A percentile compares a stretch with the other conserved stretches of the same genome.
phyloP scores from a whole-genome alignment of 1,140 invertebrate species.

The Caenorhabditis remanei region DNA sequence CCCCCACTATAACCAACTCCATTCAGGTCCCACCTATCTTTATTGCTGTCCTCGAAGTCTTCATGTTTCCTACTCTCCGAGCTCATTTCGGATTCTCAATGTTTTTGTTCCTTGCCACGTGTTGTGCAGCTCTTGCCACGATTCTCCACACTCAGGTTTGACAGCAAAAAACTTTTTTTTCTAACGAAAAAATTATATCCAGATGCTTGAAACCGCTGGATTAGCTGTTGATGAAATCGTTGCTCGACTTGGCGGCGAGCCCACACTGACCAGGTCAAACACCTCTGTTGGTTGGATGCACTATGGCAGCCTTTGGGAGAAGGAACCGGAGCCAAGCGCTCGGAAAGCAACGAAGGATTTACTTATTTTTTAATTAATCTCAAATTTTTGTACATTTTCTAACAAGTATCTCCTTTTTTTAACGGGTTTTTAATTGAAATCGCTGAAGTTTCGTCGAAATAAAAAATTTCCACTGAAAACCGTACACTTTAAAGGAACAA shows the following conservation, averaged over 20 bases:
- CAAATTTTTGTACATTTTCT: neutral
- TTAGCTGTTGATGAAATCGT: conserved; percentile 17
- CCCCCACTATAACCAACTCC: neutral
- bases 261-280: neutral
- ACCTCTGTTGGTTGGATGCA: conserved; percentile 1
- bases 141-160: conserved; percentile 11
- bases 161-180: too few relatives aligned
- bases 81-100: conserved; percentile 41
- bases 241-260: neutral
- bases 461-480: neutral
- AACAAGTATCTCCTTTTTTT: neutral
- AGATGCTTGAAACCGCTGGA: conserved; percentile 38
- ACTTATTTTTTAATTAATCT: neutral
- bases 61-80: conserved; percentile 55
- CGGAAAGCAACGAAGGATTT: neutral
- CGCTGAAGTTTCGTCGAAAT: neutral
- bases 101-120: conserved; percentile 46
- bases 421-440: neutral
- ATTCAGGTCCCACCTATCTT: conserved; percentile 60
- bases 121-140: conserved; percentile 42
- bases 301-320: conserved; percentile 16
- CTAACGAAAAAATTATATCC: neutral
- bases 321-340: neutral
- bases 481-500: conserved; percentile 5
- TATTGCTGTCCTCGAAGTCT: conserved; percentile 57